Evolutionary conservation across 2,888 invertebrate genomes (phyloP).

Genomic region (Drepanosiphum platanoidis): DNA sequence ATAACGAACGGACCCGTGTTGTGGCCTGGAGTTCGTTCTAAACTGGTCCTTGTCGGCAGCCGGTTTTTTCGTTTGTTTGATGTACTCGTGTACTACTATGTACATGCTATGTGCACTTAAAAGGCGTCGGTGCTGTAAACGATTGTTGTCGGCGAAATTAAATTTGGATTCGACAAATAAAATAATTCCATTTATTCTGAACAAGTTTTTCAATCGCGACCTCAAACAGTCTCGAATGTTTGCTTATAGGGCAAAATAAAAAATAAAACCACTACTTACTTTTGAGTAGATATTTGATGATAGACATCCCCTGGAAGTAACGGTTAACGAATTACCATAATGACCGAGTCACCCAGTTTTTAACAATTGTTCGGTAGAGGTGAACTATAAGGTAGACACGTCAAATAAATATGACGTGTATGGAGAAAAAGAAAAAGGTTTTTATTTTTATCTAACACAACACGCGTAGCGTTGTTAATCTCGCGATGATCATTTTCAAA

Average conservation of each 20-base stretch:
- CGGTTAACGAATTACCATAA: constrained; percentile 44
- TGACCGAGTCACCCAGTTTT: constrained; percentile 43
- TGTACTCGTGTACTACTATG: too few species aligned
- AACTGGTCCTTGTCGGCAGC: constrained; percentile 49
- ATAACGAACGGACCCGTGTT: not conserved
- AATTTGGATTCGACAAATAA: constrained; percentile 33
- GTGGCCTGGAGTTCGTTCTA: not conserved
- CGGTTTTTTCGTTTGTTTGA: constrained; percentile 39
- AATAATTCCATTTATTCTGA: constrained; percentile 43
- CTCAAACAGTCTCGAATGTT: constrained; percentile 19
- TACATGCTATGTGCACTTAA: constrained; percentile 28
- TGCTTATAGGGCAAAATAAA: constrained; percentile 6
- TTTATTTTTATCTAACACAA: not conserved
- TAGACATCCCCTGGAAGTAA: constrained; percentile 37
- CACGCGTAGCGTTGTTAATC: not conserved
- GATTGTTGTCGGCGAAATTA: constrained; percentile 50
- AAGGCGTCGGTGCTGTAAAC: constrained; percentile 41
- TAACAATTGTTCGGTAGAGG: not conserved
- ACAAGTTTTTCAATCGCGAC: constrained; percentile 41
- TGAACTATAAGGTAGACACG: not conserved
- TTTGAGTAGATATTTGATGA: not conserved
- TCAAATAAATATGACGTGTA: constrained; percentile 7
- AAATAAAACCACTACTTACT: not conserved
- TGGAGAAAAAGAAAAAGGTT: not conserved
- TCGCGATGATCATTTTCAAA: not conserved